Evolutionary conservation across 2,797 vertebrate species (phyloP).

Genomic region (Pseudochirops corinnae): DNA sequence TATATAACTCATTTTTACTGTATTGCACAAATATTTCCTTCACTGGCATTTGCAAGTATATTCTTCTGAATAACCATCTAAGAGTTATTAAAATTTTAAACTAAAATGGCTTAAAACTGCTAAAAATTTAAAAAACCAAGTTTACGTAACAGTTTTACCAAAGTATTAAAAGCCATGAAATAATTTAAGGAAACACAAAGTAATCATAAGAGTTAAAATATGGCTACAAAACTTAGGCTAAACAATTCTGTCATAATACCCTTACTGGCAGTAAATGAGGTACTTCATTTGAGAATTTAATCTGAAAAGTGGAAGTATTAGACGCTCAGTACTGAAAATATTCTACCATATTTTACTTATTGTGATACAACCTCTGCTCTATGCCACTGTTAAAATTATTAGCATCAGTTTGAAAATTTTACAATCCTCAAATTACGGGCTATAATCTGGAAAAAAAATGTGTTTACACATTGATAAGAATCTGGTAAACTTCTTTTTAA

Average conservation of each 20-base stretch:
- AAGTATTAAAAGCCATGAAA: neutral
- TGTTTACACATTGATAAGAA: constrained; percentile 33
- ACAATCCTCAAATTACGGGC: neutral
- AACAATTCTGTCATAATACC: neutral
- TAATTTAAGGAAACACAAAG: neutral
- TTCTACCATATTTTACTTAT: neutral
- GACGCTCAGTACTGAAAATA: neutral
- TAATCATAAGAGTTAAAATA: constrained; percentile 2
- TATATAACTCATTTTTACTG: constrained; percentile 37
- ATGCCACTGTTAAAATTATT: neutral
- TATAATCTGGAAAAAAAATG: constrained; percentile 44
- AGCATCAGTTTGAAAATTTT: neutral
- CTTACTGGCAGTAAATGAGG: neutral
- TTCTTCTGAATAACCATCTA: constrained; percentile 45
- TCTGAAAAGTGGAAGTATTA: neutral
- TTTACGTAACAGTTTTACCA: neutral
- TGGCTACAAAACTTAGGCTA: constrained; percentile 43
- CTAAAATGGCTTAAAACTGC: constrained; percentile 49
- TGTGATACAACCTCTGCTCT: neutral
- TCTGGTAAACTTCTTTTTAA: constrained; percentile 38
- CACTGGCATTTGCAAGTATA: neutral
- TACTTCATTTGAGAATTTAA: neutral
- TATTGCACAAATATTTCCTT: neutral
- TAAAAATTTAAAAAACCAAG: constrained; percentile 41
- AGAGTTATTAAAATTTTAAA: constrained; percentile 50